These are phyloP conservation scores for Adoxophyes honmai DNA, from an alignment of 1,140 invertebrate species.

Conservation along the genomic window DNA sequence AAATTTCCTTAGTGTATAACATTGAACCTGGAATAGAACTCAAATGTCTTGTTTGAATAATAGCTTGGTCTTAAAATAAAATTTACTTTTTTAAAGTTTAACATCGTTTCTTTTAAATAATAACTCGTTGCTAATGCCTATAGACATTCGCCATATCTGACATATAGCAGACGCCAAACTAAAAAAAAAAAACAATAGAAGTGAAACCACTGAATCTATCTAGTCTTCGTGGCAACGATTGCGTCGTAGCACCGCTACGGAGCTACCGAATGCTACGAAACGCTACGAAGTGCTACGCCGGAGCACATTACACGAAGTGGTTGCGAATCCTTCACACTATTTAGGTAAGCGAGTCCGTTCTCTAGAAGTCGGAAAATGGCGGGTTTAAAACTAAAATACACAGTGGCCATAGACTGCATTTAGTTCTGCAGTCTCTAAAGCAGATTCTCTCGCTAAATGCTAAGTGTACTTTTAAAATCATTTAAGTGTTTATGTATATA, in stretches of 20 bases:
- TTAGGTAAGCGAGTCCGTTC: not conserved
- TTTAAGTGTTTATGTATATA: too few relatives aligned
- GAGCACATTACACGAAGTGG: not conserved
- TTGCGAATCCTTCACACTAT: not conserved
- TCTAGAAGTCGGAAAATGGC: not conserved
- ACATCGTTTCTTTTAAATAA: too few relatives aligned
- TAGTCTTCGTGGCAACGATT: not conserved
- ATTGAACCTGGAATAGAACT: too few relatives aligned
- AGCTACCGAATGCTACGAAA: not conserved
- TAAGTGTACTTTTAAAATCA: too few relatives aligned
- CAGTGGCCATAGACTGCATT: not conserved
- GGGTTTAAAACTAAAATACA: not conserved
- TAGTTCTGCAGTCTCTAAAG: not conserved
- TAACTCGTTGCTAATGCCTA: too few relatives aligned
- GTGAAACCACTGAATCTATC: not conserved
- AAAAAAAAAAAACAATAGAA: too few relatives aligned
- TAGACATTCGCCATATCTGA: too few relatives aligned
- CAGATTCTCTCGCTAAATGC: not conserved
- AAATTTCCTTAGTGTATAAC: too few relatives aligned
- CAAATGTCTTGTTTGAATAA: too few relatives aligned
- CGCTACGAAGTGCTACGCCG: constrained; percentile 8
- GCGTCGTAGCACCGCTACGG: not conserved
- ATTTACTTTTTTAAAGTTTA: too few relatives aligned
- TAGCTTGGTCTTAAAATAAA: too few relatives aligned
- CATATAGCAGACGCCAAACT: too few relatives aligned